Evolutionary conservation across 2,113 vertebrate species (phyloP).

Genomic region (Alces alces): DNA sequence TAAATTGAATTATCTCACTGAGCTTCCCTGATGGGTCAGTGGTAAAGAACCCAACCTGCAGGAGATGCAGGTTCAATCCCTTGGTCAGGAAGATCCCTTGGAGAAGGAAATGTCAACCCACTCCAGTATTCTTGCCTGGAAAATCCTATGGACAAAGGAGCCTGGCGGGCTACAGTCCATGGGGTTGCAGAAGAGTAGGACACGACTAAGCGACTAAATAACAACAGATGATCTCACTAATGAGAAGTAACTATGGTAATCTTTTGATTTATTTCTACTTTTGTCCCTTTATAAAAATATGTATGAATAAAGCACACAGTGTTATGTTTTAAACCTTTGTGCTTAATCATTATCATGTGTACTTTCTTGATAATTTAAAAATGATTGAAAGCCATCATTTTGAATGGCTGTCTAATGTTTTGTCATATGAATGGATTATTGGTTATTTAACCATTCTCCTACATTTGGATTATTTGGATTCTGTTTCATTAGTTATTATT

Average conservation of each 20-base stretch:
- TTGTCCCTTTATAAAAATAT: not conserved
- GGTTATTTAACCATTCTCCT: not conserved
- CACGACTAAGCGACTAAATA: not conserved
- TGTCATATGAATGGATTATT: not conserved
- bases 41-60: not conserved
- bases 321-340: not conserved
- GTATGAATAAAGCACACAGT: not conserved
- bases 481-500: not conserved
- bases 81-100: not conserved
- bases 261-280: not conserved
- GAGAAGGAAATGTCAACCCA: not conserved
- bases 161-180: not conserved
- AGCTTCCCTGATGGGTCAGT: not conserved
- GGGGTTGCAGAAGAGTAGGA: not conserved
- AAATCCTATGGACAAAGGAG: not conserved
- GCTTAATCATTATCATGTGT: not conserved
- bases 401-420: not conserved
- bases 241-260: not conserved
- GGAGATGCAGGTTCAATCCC: not conserved
- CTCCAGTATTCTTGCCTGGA: not conserved
- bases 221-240: not conserved
- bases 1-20: not conserved
- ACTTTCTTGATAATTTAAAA: constrained; percentile 18
- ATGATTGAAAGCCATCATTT: not conserved
- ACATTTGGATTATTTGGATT: not conserved